Conservation (phyloP, 2,888 invertebrate species). For the Scotopteryx bipunctaria region DNA sequence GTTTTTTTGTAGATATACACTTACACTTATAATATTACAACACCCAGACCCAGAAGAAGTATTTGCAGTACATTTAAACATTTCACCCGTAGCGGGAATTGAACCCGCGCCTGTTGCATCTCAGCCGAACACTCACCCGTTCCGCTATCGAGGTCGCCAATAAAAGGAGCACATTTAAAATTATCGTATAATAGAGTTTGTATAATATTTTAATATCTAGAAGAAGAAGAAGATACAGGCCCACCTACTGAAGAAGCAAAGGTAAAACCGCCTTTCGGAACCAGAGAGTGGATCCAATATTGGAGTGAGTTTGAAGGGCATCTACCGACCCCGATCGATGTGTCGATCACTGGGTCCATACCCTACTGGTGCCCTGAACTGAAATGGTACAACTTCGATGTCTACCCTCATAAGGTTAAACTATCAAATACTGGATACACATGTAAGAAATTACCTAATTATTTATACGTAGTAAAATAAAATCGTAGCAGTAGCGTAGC, state of each 20-base stretch:
- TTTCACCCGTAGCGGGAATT: too few species aligned
- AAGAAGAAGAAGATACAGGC: conserved; percentile 48
- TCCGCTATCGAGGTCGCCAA: too few species aligned
- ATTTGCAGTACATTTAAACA: too few species aligned
- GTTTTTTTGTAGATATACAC: too few species aligned
- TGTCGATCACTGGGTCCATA: conserved; percentile 68
- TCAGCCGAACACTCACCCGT: too few species aligned
- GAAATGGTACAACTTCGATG: conserved; percentile 83
- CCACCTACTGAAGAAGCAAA: conserved; percentile 40
- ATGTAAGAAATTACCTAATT: conserved; percentile 59
- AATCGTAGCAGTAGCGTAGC: not conserved
- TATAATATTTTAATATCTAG: not conserved
- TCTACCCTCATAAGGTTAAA: conserved; percentile 85
- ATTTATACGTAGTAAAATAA: not conserved
- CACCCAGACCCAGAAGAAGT: too few species aligned
- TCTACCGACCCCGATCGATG: conserved; percentile 66
- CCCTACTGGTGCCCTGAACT: conserved; percentile 72
- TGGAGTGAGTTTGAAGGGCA: conserved; percentile 61
- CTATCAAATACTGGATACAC: conserved; percentile 87
- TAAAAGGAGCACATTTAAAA: too few species aligned
- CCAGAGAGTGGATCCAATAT: conserved; percentile 64
- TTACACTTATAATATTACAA: too few species aligned
- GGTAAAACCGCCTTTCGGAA: conserved; percentile 53
- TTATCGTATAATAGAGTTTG: too few species aligned
- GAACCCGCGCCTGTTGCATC: too few species aligned